These are phyloP conservation scores for Brachionus angularis DNA, from an alignment of 1,140 invertebrate genomes.

Conservation along the genomic window DNA sequence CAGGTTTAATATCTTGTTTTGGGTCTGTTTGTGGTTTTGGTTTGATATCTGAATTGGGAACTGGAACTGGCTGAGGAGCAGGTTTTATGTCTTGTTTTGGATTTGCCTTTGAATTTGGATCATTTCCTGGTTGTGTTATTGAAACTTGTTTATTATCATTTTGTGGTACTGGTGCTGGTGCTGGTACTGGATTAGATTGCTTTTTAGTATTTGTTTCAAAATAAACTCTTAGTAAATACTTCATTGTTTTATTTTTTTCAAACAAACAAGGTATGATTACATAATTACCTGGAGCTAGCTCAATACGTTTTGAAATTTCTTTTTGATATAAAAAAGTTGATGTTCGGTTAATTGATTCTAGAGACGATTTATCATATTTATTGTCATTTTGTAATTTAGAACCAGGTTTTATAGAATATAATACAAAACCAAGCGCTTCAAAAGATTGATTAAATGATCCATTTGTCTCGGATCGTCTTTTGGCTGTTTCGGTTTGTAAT, in stretches of 20 bases:
- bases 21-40: not conserved
- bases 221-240: conserved; percentile 26
- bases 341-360: not conserved
- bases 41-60: not conserved
- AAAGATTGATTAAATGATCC: not conserved
- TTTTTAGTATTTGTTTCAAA: not conserved
- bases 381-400: not conserved
- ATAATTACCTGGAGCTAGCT: conserved; percentile 5
- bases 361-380: conserved; percentile 14
- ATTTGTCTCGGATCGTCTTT: conserved; percentile 40
- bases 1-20: not conserved
- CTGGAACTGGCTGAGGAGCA: not conserved
- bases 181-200: too few relatives aligned
- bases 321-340: conserved; percentile 21
- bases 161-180: too few relatives aligned
- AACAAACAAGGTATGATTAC: conserved; percentile 10
- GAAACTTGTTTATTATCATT: too few relatives aligned
- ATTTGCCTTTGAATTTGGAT: too few relatives aligned
- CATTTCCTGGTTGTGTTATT: too few relatives aligned
- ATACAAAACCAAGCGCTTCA: conserved; percentile 16
- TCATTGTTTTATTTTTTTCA: conserved; percentile 4
- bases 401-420: conserved; percentile 19
- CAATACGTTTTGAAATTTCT: conserved; percentile 29
- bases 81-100: not conserved
- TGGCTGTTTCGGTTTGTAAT: conserved; percentile 28